A percentile compares a stretch with the other conserved stretches of the same genome.
phyloP scores from a whole-genome alignment of 2,797 vertebrate genomes.

The Sebastes oblongus region DNA sequence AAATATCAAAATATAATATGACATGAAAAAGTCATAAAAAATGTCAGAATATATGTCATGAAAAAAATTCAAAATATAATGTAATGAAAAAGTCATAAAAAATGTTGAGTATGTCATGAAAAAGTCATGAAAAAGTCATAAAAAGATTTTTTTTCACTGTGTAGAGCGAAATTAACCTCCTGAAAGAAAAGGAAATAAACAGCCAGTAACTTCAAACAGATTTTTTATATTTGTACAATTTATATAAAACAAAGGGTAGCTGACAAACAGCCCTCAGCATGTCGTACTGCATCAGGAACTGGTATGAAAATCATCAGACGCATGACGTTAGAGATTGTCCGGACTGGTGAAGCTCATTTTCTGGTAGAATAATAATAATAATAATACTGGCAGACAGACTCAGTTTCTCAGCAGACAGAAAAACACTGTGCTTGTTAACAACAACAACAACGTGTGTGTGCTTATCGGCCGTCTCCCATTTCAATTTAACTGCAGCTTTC shows the following conservation, averaged over 20 bases:
- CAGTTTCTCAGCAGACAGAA: slow-evolving; percentile 23
- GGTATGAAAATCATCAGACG: slow-evolving; percentile 68
- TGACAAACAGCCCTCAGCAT: slow-evolving; percentile 70
- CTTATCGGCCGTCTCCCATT: slow-evolving; percentile 1
- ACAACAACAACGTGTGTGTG: slow-evolving; percentile 18
- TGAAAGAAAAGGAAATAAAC: background rate
- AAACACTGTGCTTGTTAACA: slow-evolving; percentile 40
- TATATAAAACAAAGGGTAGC: slow-evolving; percentile 74
- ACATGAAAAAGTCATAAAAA: no score
- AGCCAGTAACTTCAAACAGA: slow-evolving; percentile 47
- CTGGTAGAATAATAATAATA: slow-evolving; percentile 18
- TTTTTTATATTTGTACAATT: slow-evolving; percentile 72
- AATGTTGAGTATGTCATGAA: background rate
- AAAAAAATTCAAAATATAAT: no score
- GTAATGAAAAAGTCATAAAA: no score
- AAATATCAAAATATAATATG: no score
- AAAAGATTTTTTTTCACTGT: no score
- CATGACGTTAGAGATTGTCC: slow-evolving; percentile 72
- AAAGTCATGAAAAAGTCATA: no score
- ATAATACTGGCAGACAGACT: slow-evolving; percentile 58
- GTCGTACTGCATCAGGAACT: slow-evolving; percentile 80
- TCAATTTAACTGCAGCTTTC: background rate
- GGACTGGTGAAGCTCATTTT: slow-evolving; percentile 62
- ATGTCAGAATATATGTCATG: no score
- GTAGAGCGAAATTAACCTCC: background rate